These are phyloP conservation scores for Atherix ibis DNA, from an alignment of 2,888 invertebrate genomes.

Conservation along the genomic window DNA sequence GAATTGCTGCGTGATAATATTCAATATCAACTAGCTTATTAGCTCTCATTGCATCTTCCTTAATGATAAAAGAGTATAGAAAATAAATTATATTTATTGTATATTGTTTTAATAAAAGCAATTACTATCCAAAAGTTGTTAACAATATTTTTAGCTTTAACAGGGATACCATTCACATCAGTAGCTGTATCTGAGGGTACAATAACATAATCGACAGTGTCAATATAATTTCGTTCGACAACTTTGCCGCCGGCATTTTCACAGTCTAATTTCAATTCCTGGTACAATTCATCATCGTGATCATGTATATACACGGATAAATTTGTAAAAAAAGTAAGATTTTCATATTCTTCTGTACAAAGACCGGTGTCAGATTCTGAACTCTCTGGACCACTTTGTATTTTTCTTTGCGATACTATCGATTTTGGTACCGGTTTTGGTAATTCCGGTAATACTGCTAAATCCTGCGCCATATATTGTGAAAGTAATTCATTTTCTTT, in stretches of 20 bases:
- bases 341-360: slow-evolving; percentile 24
- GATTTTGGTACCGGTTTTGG: slow-evolving; percentile 16
- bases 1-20: slow-evolving; percentile 59
- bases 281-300: slow-evolving; percentile 32
- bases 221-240: slow-evolving; percentile 33
- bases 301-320: slow-evolving; percentile 30
- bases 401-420: slow-evolving; percentile 7
- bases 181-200: slow-evolving; percentile 36
- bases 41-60: slow-evolving; percentile 34
- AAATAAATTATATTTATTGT: neutral
- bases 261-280: slow-evolving; percentile 34
- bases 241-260: slow-evolving; percentile 40
- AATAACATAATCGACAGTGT: slow-evolving; percentile 47
- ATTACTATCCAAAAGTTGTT: slow-evolving; percentile 28
- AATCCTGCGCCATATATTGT: slow-evolving; percentile 25
- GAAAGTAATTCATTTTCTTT: slow-evolving; percentile 19
- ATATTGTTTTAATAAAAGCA: neutral
- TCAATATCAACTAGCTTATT: slow-evolving; percentile 41
- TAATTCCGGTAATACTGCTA: slow-evolving; percentile 22
- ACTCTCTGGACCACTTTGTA: neutral
- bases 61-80: neutral
- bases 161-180: slow-evolving; percentile 17
- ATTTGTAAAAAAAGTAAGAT: slow-evolving; percentile 23
- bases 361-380: slow-evolving; percentile 7
- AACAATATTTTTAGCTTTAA: slow-evolving; percentile 22